Percentiles rank a stretch among this genome's conserved stretches.
Conservation (phyloP, 2,113 vertebrate species). For the Alethe castanea region DNA sequence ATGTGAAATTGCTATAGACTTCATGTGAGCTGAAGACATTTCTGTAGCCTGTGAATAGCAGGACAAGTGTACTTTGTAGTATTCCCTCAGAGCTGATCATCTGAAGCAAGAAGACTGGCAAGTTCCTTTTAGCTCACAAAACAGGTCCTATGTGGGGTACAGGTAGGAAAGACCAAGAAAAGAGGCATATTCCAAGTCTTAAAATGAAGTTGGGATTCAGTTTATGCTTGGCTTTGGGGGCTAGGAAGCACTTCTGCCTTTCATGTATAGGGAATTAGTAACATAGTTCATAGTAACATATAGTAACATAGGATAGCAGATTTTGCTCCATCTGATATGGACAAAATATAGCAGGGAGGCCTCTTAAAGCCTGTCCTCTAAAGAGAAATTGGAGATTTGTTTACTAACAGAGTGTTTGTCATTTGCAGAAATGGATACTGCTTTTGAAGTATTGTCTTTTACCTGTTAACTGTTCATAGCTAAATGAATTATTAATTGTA, state of each 20-base stretch:
- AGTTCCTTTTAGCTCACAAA: background rate
- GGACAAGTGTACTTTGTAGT: background rate
- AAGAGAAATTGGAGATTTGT: background rate
- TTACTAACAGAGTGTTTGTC: background rate
- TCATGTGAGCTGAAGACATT: background rate
- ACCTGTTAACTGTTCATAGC: background rate
- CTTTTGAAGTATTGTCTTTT: background rate
- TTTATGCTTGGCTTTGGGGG: background rate
- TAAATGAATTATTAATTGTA: background rate
- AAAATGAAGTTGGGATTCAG: background rate
- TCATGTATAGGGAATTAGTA: too few species aligned
- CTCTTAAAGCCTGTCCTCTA: background rate
- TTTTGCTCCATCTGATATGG: background rate
- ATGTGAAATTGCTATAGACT: background rate
- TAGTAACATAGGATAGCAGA: background rate
- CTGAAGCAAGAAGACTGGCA: background rate
- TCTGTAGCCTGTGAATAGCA: background rate
- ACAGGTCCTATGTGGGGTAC: background rate
- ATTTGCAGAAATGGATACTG: background rate
- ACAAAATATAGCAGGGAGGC: background rate
- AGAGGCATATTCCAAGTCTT: background rate
- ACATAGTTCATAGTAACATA: too few species aligned
- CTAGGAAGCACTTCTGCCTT: background rate
- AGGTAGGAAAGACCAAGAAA: background rate
- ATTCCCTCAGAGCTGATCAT: background rate